Evolutionary conservation across 2,888 invertebrate species (phyloP).

Genomic region (Venustoraphidia nigricollis): DNA sequence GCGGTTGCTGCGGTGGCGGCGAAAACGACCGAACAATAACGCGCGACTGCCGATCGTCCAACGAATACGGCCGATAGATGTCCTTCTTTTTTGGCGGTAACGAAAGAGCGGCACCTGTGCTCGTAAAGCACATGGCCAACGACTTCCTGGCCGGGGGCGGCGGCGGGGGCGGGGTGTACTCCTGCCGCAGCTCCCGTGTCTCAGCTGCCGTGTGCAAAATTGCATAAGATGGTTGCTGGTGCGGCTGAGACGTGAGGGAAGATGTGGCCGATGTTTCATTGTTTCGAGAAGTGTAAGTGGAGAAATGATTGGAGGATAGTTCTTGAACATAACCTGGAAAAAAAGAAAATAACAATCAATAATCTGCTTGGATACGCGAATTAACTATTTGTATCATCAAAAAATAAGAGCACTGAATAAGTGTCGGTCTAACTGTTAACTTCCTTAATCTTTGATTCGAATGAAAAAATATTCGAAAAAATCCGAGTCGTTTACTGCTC

Average conservation of each 20-base stretch:
- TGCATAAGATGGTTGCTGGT: constrained; percentile 34
- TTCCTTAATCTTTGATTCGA: no score
- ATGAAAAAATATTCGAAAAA: no score
- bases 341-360: constrained; percentile 15
- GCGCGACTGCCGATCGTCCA: constrained; percentile 39
- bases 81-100: constrained; percentile 84
- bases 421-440: no score
- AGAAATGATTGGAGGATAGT: constrained; percentile 60
- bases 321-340: constrained; percentile 62
- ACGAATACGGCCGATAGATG: constrained; percentile 76
- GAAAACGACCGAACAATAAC: no score
- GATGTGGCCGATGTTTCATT: constrained; percentile 36
- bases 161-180: constrained; percentile 17
- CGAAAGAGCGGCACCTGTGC: constrained; percentile 67
- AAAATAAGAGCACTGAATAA: neutral
- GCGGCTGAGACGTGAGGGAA: constrained; percentile 19
- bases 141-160: constrained; percentile 43
- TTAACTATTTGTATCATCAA: neutral
- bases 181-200: constrained; percentile 20
- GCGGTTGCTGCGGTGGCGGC: constrained; percentile 22
- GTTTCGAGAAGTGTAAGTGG: constrained; percentile 54
- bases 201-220: constrained; percentile 37
- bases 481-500: no score
- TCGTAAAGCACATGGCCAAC: constrained; percentile 70
- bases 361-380: neutral